Conservation (phyloP, 2,113 vertebrate genomes). For the Cromileptes altivelis region DNA sequence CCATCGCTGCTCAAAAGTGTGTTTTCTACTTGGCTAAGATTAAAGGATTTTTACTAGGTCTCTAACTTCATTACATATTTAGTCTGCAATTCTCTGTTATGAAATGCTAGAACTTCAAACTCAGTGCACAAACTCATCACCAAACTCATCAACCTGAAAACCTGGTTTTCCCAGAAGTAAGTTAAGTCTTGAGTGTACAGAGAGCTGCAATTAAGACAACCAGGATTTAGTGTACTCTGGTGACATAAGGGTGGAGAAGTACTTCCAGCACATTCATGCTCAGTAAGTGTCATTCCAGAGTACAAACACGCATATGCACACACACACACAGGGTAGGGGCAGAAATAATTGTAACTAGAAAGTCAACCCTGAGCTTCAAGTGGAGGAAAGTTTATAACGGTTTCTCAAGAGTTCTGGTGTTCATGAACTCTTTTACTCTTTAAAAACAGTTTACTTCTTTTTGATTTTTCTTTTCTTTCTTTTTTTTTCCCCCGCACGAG, state of each 20-base stretch:
- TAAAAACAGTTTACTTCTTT: slow-evolving; percentile 52
- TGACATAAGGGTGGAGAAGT: slow-evolving; percentile 2
- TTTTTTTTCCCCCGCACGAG: slow-evolving; percentile 18
- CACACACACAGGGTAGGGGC: neutral
- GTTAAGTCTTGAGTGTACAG: neutral
- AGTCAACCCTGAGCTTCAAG: slow-evolving; percentile 6
- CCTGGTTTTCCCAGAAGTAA: neutral
- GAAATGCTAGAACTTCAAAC: slow-evolving; percentile 32
- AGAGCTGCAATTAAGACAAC: slow-evolving; percentile 14
- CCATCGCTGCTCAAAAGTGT: slow-evolving; percentile 4
- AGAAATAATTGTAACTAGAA: neutral
- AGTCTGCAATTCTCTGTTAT: slow-evolving; percentile 26
- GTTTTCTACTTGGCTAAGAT: slow-evolving; percentile 32
- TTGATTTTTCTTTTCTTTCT: neutral
- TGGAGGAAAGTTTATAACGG: slow-evolving; percentile 45
- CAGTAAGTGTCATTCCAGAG: slow-evolving; percentile 4
- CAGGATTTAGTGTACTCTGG: neutral
- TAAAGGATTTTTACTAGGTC: slow-evolving; percentile 48
- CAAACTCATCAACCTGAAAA: slow-evolving; percentile 12
- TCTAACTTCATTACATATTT: slow-evolving; percentile 48
- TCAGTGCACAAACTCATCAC: slow-evolving; percentile 6
- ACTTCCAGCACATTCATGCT: neutral
- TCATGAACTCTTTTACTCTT: slow-evolving; percentile 43
- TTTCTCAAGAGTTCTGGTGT: slow-evolving; percentile 44
- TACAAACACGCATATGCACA: neutral